A percentile compares a stretch with the other conserved stretches of the same genome.
These are phyloP conservation scores for Spongia lamella DNA, from an alignment of 37 sponge, comb jelly and placozoan species.

Conservation along the genomic window DNA sequence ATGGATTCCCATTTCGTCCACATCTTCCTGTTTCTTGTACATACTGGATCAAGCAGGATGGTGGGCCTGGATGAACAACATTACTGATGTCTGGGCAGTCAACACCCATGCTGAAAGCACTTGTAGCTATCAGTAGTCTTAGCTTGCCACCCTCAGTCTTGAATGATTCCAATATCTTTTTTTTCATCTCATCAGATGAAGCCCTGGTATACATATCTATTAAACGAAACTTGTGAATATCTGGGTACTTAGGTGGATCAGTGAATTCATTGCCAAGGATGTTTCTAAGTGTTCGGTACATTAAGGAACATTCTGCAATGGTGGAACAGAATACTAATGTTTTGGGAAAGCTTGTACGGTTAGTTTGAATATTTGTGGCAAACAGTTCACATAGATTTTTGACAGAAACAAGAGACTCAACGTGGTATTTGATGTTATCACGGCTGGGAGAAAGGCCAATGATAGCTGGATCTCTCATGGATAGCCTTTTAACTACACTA, in stretches of 20 bases:
- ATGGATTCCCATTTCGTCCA: slow-evolving; percentile 5
- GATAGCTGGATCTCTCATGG: neutral
- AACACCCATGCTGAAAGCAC: slow-evolving; percentile 5
- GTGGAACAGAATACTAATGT: slow-evolving; percentile 1
- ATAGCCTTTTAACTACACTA: neutral
- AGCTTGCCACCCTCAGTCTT: neutral
- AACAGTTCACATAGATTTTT: neutral
- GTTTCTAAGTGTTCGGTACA: neutral
- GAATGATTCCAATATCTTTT: neutral
- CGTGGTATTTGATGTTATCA: neutral
- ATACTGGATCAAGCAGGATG: neutral
- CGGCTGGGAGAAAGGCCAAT: neutral
- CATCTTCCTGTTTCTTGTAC: slow-evolving; percentile 1
- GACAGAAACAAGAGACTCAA: neutral
- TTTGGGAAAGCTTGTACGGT: neutral
- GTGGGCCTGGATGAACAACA: neutral
- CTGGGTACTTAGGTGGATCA: neutral
- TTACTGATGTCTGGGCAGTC: neutral
- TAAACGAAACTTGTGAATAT: neutral
- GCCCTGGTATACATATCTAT: slow-evolving; percentile 9
- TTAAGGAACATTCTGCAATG: neutral
- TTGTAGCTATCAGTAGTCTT: neutral
- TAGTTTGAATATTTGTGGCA: neutral
- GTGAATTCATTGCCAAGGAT: neutral
- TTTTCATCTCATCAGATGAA: neutral